Base-by-base conservation (phyloP, 2,113 vertebrate species). In the Callipepla squamata region DNA sequence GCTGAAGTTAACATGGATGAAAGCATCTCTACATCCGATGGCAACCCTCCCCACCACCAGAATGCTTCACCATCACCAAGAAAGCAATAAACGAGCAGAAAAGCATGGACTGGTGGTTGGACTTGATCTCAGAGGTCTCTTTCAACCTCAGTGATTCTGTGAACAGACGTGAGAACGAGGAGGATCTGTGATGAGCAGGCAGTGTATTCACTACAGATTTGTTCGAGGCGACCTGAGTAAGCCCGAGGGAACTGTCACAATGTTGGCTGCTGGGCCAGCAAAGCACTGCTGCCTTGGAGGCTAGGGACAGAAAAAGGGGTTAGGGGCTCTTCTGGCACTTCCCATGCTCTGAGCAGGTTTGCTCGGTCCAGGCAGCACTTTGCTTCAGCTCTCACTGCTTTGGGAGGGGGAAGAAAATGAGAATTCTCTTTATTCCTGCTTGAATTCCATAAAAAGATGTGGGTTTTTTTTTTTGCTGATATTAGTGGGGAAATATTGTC, bases 261-360 rank as follows among this genome's bases (percentile, higher is more conserved):
- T n/a, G n/a, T 30, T 28, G 53, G 77, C 62, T 62, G 3, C 51
- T 20, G 23, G 28, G 70, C 53, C 61, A 63, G 65, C 70, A 45
- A 62, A 26, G 44, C 76, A 12, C 11, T 0, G 2, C 7, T 3
- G 28, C 16, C 30, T 6, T 2, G 16, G 44, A 17, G 44, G 4
- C 2, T 17, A 13, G 36, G 19, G 25, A 32, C 18, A 26, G 55
- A 34, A 26, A 28, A 32, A 21, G 4, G 2, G 26, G 26, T 25
- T 23, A 6, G 1, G 38, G 61, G 40, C 38, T 65, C 38, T 55
- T 78, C 61, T 6, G 45, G 68, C 61, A 42, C 25, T 26, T 86
- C 26, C 62, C 22, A 11, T 40, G 48, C 50, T 34, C 69, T 34
- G 57, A 62, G 58, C 17, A 47, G 61, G 17, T n/a, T 76, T 84